Evolutionary conservation across 23 tunicate species (phyloP).

Genomic region (Botrylloides violaceus): DNA sequence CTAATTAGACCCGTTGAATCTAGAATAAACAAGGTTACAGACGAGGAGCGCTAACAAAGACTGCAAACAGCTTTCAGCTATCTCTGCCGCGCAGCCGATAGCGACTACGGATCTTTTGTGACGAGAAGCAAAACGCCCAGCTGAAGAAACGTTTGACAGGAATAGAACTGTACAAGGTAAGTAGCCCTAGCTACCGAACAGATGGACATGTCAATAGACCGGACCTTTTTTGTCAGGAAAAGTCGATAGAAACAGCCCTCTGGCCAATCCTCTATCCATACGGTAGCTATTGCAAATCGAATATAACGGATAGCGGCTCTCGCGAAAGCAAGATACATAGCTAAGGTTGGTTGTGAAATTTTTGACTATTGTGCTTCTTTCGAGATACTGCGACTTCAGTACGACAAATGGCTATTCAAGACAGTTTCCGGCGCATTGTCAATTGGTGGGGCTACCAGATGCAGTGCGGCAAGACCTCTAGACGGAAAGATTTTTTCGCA

Average conservation of each 20-base stretch:
- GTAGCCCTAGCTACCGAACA: too few species aligned
- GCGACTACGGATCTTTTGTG: neutral
- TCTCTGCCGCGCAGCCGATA: neutral
- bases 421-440: slow-evolving; percentile 10
- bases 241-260: slow-evolving; percentile 24
- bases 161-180: too few species aligned
- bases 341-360: neutral
- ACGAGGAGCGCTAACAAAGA: neutral
- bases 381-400: slow-evolving; percentile 3
- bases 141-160: too few species aligned
- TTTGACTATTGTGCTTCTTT: neutral
- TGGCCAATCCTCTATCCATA: slow-evolving; percentile 20
- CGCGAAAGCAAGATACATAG: neutral
- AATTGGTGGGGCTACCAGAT: neutral
- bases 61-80: neutral
- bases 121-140: too few species aligned
- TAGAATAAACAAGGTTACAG: too few species aligned
- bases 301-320: neutral
- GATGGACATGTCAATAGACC: too few species aligned
- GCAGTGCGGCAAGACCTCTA: neutral
- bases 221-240: neutral
- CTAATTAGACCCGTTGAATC: too few species aligned
- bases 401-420: slow-evolving; percentile 15
- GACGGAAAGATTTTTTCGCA: neutral
- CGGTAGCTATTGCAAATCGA: slow-evolving; percentile 1